A percentile compares a stretch with the other conserved stretches of the same genome.
Evolutionary conservation across 2,888 invertebrate species (phyloP).

Genomic region (Drosophila bunnanda): DNA sequence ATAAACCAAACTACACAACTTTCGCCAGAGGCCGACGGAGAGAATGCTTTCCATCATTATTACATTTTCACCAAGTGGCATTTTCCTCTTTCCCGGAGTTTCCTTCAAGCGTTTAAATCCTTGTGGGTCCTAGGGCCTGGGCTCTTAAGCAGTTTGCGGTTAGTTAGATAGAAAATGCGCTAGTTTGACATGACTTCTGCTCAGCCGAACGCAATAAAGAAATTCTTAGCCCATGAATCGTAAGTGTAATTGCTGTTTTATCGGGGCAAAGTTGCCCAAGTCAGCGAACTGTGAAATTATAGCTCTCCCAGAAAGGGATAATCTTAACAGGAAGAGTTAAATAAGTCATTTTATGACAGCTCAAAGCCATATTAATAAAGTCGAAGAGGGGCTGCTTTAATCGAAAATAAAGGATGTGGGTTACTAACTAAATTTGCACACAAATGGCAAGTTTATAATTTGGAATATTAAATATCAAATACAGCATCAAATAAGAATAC

Average conservation of each 20-base stretch:
- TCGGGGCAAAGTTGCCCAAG: conserved; percentile 10
- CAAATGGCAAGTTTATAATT: no score
- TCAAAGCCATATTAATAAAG: background rate
- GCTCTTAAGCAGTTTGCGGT: conserved; percentile 70
- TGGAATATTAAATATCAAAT: no score
- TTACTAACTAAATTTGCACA: no score
- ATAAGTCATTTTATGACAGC: conserved; percentile 4
- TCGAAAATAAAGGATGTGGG: no score
- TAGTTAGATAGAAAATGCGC: conserved; percentile 68
- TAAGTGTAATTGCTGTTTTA: conserved; percentile 50
- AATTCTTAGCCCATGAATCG: conserved; percentile 45
- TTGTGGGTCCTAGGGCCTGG: conserved; percentile 24
- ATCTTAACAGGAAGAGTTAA: background rate
- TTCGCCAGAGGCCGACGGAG: conserved; percentile 28
- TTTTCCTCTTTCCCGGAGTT: conserved; percentile 31
- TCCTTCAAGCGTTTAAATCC: conserved; percentile 45
- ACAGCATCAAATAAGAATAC: no score
- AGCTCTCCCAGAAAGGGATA: background rate
- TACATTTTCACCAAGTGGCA: conserved; percentile 75
- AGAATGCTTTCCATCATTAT: conserved; percentile 63
- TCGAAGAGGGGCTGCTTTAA: no score
- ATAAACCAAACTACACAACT: conserved; percentile 69
- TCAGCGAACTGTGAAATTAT: conserved; percentile 6
- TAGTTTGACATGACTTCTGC: conserved; percentile 41
- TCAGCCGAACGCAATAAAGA: conserved; percentile 44